phyloP scores from a whole-genome alignment of 2,113 vertebrate genomes.

The Tinamus guttatus region DNA sequence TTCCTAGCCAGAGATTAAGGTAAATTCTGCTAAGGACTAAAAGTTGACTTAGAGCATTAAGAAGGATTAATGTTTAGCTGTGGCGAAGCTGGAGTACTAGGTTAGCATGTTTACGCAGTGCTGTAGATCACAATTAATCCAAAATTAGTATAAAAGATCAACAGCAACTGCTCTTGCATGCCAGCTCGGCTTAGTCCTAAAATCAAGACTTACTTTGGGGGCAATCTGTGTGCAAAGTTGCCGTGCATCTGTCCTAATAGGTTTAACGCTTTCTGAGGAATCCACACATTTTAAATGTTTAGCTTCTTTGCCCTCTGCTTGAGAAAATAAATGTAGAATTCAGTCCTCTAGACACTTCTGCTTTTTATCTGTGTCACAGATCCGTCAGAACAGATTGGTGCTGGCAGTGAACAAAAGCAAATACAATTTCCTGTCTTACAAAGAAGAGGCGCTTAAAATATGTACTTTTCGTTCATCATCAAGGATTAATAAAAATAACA shows the following conservation, averaged over 20 bases:
- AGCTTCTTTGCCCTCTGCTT: slow-evolving; percentile 54
- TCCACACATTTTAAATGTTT: slow-evolving; percentile 69
- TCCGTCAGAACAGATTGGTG: neutral
- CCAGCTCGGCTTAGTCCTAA: slow-evolving; percentile 88
- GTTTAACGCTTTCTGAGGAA: slow-evolving; percentile 67
- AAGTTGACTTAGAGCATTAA: slow-evolving; percentile 99
- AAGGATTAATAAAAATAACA: slow-evolving; percentile 22
- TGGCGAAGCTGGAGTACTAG: slow-evolving; percentile 91
- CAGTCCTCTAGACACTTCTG: neutral
- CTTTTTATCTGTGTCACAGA: slow-evolving; percentile 49
- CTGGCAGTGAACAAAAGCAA: slow-evolving; percentile 19
- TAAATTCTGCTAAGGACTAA: slow-evolving; percentile 99
- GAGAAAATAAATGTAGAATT: slow-evolving; percentile 58
- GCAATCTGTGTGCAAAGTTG: slow-evolving; percentile 84
- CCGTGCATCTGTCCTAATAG: slow-evolving; percentile 54
- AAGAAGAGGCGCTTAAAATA: slow-evolving; percentile 23
- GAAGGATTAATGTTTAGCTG: slow-evolving; percentile 99
- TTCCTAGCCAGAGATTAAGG: slow-evolving; percentile 99
- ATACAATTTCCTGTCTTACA: slow-evolving; percentile 38
- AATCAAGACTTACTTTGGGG: slow-evolving; percentile 89
- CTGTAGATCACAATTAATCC: slow-evolving; percentile 98
- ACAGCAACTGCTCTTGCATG: slow-evolving; percentile 88
- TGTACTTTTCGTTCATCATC: neutral
- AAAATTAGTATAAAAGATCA: slow-evolving; percentile 99
- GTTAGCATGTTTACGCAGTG: slow-evolving; percentile 96